A percentile compares a stretch with the other conserved stretches of the same genome.
Conservation (phyloP, 2,113 vertebrate species). For the Hirundichthys speculiger region DNA sequence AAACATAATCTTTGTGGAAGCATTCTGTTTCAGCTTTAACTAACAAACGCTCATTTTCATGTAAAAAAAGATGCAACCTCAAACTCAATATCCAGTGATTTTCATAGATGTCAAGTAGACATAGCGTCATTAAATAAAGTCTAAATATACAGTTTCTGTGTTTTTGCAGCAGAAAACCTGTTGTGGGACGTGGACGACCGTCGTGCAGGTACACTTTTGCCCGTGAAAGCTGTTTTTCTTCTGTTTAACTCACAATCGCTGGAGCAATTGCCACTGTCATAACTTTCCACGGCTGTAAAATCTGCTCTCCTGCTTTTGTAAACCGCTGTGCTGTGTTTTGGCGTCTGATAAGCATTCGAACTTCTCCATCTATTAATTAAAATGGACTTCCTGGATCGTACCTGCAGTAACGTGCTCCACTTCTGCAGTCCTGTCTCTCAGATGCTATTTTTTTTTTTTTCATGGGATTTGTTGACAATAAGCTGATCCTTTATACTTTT, state of each 20-base stretch:
- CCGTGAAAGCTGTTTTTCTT: neutral
- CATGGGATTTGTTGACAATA: constrained; percentile 19
- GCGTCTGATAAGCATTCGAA: constrained; percentile 10
- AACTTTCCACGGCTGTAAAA: constrained; percentile 22
- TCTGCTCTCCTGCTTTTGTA: neutral
- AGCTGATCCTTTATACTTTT: constrained; percentile 11
- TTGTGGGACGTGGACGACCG: no score
- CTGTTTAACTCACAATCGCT: constrained; percentile 1
- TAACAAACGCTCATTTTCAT: no score
- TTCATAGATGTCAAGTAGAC: no score
- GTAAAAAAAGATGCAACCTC: no score
- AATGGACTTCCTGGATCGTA: neutral
- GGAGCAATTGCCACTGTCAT: neutral
- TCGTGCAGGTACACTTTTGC: no score
- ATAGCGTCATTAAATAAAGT: no score
- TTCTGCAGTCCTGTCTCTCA: no score
- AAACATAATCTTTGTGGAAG: no score
- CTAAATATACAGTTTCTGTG: no score
- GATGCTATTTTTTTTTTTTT: neutral
- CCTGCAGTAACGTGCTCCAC: neutral
- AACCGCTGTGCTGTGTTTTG: neutral
- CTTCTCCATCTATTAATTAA: constrained; percentile 20
- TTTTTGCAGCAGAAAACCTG: no score
- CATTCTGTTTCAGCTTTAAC: no score
- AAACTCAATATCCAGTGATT: no score